Evolutionary conservation across 2,888 invertebrate species (phyloP).

Genomic region (Pediacus dermestoides): DNA sequence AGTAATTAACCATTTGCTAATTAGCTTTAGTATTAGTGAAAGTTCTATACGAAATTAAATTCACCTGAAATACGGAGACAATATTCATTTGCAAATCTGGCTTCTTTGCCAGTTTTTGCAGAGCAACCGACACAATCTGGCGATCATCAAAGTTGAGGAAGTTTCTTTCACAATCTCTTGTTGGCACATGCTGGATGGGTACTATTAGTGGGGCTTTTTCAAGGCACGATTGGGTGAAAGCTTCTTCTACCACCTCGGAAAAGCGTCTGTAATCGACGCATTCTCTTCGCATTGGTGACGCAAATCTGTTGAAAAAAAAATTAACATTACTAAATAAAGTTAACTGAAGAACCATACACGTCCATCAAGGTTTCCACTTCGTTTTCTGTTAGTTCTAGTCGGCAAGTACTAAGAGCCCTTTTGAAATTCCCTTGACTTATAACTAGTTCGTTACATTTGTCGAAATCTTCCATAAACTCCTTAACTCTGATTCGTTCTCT

Average conservation of each 20-base stretch:
- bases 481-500: slow-evolving; percentile 63
- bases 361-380: slow-evolving; percentile 70
- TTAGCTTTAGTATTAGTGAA: too few species aligned
- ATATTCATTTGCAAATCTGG: slow-evolving; percentile 68
- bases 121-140: slow-evolving; percentile 58
- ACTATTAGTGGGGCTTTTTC: slow-evolving; percentile 65
- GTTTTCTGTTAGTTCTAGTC: slow-evolving; percentile 61
- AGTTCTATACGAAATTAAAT: slow-evolving; percentile 7
- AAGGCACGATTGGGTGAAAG: slow-evolving; percentile 62
- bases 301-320: slow-evolving; percentile 53
- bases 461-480: slow-evolving; percentile 66
- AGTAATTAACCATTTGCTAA: too few species aligned
- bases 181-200: slow-evolving; percentile 69
- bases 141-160: slow-evolving; percentile 76
- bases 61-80: slow-evolving; percentile 61
- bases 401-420: slow-evolving; percentile 64
- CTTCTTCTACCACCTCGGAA: slow-evolving; percentile 64
- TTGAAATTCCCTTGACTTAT: slow-evolving; percentile 67
- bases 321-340: slow-evolving; percentile 1
- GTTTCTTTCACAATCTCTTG: slow-evolving; percentile 58
- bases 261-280: slow-evolving; percentile 67
- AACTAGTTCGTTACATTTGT: slow-evolving; percentile 60
- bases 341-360: slow-evolving; percentile 54
- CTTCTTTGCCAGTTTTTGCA: slow-evolving; percentile 64
- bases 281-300: slow-evolving; percentile 58